Evolutionary conservation across 2,888 invertebrate species (phyloP).

Genomic region (Ochropacha duplaris): DNA sequence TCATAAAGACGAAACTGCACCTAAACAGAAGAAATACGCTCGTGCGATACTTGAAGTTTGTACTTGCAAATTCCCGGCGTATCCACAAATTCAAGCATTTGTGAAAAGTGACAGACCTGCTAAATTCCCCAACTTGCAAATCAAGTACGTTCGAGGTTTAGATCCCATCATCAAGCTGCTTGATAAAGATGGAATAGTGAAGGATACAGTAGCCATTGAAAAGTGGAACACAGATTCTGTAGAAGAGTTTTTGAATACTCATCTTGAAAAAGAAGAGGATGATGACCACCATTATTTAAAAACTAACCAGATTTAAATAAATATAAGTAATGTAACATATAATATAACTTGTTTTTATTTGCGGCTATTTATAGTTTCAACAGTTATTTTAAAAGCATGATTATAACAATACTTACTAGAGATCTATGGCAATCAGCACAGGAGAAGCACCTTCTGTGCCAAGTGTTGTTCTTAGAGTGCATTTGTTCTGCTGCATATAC

Average conservation of each 20-base stretch:
- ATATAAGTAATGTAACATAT: constrained; percentile 17
- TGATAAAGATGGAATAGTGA: constrained; percentile 91
- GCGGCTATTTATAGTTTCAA: neutral
- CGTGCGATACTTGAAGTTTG: constrained; percentile 97
- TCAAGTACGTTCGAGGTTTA: constrained; percentile 95
- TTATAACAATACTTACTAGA: constrained; percentile 75
- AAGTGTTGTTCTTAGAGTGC: constrained; percentile 95
- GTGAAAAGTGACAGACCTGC: constrained; percentile 95
- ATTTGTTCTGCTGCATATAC: constrained; percentile 98
- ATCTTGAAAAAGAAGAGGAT: constrained; percentile 86
- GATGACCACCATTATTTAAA: constrained; percentile 82
- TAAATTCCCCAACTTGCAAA: constrained; percentile 95
- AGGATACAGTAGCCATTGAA: constrained; percentile 96
- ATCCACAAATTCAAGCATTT: constrained; percentile 99
- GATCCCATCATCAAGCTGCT: constrained; percentile 97
- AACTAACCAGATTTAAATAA: constrained; percentile 84
- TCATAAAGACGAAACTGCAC: constrained; percentile 86
- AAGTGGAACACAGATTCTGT: constrained; percentile 99
- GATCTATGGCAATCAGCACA: constrained; percentile 94
- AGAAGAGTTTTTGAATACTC: constrained; percentile 96
- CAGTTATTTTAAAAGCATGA: too few species aligned
- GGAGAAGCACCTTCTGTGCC: constrained; percentile 97
- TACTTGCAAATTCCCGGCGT: constrained; percentile 98
- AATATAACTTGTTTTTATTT: constrained; percentile 9
- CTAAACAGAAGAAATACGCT: constrained; percentile 90